Evolutionary conservation across 2,797 vertebrate genomes (phyloP), one percentile per base, ranked within the genome.

Genomic region (Miichthys miiuy): DNA sequence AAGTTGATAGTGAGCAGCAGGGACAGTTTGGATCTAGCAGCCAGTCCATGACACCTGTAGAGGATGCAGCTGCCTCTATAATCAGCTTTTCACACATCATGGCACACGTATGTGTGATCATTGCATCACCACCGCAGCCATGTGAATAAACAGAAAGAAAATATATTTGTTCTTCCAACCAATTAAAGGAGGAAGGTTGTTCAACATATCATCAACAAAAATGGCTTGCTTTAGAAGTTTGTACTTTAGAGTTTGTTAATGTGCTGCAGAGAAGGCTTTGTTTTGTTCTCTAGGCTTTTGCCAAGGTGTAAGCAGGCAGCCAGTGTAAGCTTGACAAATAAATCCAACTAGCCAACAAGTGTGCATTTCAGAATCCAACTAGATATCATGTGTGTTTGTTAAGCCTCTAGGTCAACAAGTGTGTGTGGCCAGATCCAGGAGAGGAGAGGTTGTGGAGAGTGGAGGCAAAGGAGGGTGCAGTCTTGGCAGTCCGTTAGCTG

Each of bases 401-500:
- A 51, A 68, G 64, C 2, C 20, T 25, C 2, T 2, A 7, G 65
- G 71, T 68, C 23, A 57, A 44, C 51, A 41, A 47, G 44, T 62
- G 42, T 61, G 17, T 54, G 25, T 54, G 51, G 52, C 52, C 25
- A 63, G 65, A 58, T 71, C 41, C 14, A 48, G 42, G 18, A 42
- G 17, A 75, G 54, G 48, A 13, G 42, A 38, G 18, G 27, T 48
- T 57, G 48, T 56, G 25, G 51, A 63, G 38, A 52, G 48, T 63
- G 20, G 4, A n/a, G 21, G 52, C n/a, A 17, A 20, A 3, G 13
- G 42, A 51, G 51, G 25, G 54, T 18, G 23, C 46, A 44, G 34
- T 17, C 34, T 77, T 71, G 68, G 61, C 75, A 64, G 52, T 44
- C 75, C 51, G 21, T 65, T 6, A 30, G 17, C 44, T 60, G 20